Base-by-base conservation (phyloP, 2,113 vertebrate species). In the Xenus cinereus region DNA sequence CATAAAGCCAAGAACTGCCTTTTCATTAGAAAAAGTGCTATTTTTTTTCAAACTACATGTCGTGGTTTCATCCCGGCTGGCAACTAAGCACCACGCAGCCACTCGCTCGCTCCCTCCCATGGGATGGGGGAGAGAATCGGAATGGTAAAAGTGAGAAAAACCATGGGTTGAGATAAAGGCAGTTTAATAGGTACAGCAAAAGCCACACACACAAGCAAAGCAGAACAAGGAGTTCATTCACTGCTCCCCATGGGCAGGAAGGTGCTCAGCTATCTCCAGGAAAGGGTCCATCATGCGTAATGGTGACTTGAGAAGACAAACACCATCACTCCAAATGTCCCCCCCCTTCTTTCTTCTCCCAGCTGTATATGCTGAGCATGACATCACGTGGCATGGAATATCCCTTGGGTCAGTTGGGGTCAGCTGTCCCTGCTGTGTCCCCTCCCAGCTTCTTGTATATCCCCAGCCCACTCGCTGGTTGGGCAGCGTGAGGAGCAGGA, bases 321-420 rank as follows among this genome's bases (percentile, higher is more conserved):
- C 0, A 0, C 1, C 33, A n/a, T 6, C 19, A 30, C 23, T 30
- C 22, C 1, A 0, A 66, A 21, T 1, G 0, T 39, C 6, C 6
- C 10, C 8, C 12, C 27, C 14, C 30, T 9, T 57, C 2, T 35
- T 71, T 7, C 14, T 48, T 62, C 7, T 30, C 13, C 6, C 21
- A 30, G 10, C 2, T 41, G 41, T 56, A 26, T 8, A 17, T 4
- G 3, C 41, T 57, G 39, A 46, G 28, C 20, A 21, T 18, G 28
- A 62, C 1, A 0, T 10, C 39, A 6, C 4, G 4, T 4, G 32
- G 17, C 27, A 8, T 9, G 26, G 15, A 2, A 50, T 5, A 63
- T 16, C 22, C 37, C 14, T 51, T 8, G 6, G 37, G 26, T 45
- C 60, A 73, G 16, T 4, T 32, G 10, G 30, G 19, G 16, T 41